These are phyloP conservation scores for Magallana ariakensis DNA, from an alignment of 1,140 invertebrate genomes.

Conservation along the genomic window DNA sequence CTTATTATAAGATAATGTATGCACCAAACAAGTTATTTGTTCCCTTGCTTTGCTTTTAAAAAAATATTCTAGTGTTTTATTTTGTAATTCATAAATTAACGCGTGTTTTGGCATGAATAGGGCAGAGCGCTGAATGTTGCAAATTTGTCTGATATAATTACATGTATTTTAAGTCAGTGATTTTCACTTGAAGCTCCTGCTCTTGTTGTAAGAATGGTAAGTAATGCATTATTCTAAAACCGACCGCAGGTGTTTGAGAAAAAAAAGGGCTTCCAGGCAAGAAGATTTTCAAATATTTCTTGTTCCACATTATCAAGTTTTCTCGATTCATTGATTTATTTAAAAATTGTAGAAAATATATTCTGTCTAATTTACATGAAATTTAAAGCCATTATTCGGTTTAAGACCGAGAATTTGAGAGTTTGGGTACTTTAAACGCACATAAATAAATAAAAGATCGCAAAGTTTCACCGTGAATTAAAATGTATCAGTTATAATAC, in stretches of 20 bases:
- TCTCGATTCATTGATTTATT: slow-evolving; percentile 8
- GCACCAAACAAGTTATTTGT: neutral
- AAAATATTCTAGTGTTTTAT: too few species aligned
- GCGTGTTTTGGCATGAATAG: too few species aligned
- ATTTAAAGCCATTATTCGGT: slow-evolving; percentile 24
- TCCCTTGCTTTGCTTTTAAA: neutral
- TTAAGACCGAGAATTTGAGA: slow-evolving; percentile 10
- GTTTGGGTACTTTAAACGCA: slow-evolving; percentile 25
- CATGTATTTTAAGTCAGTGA: too few species aligned
- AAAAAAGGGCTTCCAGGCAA: too few species aligned
- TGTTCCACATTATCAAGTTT: slow-evolving; percentile 7
- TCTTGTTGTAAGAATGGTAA: too few species aligned
- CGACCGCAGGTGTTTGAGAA: too few species aligned
- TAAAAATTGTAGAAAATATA: slow-evolving; percentile 21
- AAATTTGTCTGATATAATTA: too few species aligned
- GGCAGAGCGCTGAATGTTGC: too few species aligned
- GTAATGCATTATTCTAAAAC: too few species aligned
- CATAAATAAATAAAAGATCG: slow-evolving; percentile 37
- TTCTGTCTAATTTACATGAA: slow-evolving; percentile 37
- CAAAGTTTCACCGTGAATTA: neutral
- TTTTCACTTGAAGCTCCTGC: too few species aligned
- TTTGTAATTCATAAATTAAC: too few species aligned
- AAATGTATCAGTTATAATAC: slow-evolving; percentile 35
- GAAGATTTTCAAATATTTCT: neutral
- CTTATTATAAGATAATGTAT: slow-evolving; percentile 12